These are phyloP conservation scores for Malurus elegans DNA, from an alignment of 2,113 vertebrate genomes.

Conservation along the genomic window DNA sequence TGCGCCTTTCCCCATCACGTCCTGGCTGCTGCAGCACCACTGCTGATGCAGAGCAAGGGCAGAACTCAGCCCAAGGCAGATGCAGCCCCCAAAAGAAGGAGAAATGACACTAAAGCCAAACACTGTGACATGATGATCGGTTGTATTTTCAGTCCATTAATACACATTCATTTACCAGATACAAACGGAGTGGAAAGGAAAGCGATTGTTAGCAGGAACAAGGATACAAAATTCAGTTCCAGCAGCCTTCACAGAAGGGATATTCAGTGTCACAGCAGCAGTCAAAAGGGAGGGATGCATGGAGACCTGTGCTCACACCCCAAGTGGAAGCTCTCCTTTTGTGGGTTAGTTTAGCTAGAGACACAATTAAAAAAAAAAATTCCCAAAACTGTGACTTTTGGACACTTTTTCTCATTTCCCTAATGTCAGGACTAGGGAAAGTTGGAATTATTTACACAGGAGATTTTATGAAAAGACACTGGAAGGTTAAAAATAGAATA, in stretches of 20 bases:
- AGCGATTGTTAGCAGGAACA: background rate
- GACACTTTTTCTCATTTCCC: background rate
- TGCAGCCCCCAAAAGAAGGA: background rate
- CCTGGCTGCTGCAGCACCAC: background rate
- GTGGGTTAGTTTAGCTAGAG: background rate
- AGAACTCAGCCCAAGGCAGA: background rate
- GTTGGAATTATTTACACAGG: background rate
- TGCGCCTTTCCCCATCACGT: background rate
- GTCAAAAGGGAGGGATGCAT: background rate
- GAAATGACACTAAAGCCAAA: background rate
- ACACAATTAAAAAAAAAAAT: background rate
- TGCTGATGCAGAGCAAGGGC: background rate
- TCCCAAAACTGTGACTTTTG: background rate
- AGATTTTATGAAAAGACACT: background rate
- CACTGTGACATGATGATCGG: background rate
- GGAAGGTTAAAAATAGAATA: constrained; percentile 2
- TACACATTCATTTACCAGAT: constrained; percentile 36
- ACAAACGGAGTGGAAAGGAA: background rate
- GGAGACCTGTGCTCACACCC: background rate
- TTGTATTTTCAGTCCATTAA: constrained; percentile 56
- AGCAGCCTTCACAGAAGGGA: constrained; percentile 67
- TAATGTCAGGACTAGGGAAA: background rate
- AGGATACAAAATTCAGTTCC: constrained; percentile 17
- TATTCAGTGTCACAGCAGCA: constrained; percentile 24
- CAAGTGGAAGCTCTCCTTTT: constrained; percentile 7